Conservation (phyloP, 2,113 vertebrate species). For the Chamaetylas fuelleborni region DNA sequence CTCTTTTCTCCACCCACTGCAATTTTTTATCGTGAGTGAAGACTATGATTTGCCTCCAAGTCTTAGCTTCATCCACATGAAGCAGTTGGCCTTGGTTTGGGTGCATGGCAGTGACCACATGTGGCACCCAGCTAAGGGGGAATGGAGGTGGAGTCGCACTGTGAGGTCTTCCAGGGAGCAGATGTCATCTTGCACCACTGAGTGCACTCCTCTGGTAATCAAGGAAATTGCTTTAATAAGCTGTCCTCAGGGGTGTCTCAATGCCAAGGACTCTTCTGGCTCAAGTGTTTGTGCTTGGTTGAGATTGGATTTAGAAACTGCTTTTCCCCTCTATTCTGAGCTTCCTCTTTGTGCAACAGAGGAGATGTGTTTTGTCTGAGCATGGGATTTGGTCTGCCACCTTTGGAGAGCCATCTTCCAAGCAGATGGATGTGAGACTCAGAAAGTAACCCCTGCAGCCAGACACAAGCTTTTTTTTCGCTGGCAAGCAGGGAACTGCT, state of each 20-base stretch:
- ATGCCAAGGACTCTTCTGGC: neutral
- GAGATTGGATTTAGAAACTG: constrained; percentile 4
- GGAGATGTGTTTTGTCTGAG: constrained; percentile 39
- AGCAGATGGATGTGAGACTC: constrained; percentile 27
- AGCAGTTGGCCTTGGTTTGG: neutral
- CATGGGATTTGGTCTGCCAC: constrained; percentile 47
- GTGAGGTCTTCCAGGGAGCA: neutral
- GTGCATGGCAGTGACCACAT: neutral
- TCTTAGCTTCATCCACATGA: neutral
- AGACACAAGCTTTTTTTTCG: constrained; percentile 28
- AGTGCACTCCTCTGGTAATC: neutral
- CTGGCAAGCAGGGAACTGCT: neutral
- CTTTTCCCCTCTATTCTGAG: neutral
- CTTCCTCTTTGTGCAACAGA: neutral
- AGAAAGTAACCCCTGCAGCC: constrained; percentile 10
- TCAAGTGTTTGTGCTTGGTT: constrained; percentile 3
- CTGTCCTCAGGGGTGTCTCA: neutral
- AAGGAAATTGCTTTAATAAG: constrained; percentile 5
- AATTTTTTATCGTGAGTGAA: neutral
- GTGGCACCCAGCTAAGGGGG: neutral
- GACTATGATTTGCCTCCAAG: neutral
- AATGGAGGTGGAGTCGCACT: neutral
- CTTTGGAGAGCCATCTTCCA: constrained; percentile 10
- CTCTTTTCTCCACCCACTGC: neutral
- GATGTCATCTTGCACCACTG: neutral